These are phyloP conservation scores for Sapajus apella DNA, from an alignment of 2,113 vertebrate species.

Conservation along the genomic window DNA sequence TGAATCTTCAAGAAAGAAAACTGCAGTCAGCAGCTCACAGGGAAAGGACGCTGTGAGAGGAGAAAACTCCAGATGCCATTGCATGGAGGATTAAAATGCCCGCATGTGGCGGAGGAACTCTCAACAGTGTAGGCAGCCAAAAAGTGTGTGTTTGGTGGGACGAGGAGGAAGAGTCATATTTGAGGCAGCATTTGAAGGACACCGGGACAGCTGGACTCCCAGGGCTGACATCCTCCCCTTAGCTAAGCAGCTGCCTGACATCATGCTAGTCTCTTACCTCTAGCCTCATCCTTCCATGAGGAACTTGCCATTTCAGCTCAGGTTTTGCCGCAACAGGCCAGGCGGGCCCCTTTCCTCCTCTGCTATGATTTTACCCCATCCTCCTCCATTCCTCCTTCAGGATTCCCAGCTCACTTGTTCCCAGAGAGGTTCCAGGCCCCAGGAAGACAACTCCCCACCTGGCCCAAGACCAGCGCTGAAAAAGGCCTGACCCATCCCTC, in stretches of 20 bases:
- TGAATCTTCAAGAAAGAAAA: background rate
- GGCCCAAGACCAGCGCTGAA: background rate
- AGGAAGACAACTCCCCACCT: background rate
- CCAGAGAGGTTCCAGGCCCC: background rate
- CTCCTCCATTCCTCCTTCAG: background rate
- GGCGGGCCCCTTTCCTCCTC: background rate
- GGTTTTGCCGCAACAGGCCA: background rate
- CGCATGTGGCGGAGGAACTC: background rate
- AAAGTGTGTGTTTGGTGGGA: background rate
- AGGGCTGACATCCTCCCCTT: background rate
- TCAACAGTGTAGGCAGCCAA: background rate
- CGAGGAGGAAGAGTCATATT: accelerated
- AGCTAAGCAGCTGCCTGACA: background rate
- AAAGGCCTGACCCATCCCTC: background rate
- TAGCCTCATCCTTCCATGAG: background rate
- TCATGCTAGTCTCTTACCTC: background rate
- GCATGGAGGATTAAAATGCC: background rate
- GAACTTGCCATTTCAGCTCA: background rate
- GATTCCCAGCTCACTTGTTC: background rate
- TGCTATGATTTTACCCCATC: background rate
- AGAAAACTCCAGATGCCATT: background rate
- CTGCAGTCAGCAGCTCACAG: background rate
- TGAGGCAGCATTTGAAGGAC: background rate
- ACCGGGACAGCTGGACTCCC: background rate
- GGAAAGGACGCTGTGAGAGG: background rate